Percentiles rank a stretch among this genome's conserved stretches.
phyloP scores from a whole-genome alignment of 2,888 invertebrate species.

The Scaptomyza polygonia region DNA sequence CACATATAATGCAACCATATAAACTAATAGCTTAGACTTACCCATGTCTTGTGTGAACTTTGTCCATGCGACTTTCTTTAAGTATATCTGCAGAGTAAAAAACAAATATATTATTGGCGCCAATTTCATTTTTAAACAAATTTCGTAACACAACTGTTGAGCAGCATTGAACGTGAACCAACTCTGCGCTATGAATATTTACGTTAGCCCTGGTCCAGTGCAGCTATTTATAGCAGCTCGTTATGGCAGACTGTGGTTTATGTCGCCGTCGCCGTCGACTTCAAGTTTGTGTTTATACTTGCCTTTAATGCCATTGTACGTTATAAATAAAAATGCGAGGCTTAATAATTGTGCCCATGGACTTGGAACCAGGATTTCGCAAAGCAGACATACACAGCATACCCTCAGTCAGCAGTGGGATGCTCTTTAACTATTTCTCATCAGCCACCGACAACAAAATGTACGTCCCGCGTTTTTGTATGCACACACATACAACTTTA shows the following conservation, averaged over 20 bases:
- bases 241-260: conserved; percentile 7
- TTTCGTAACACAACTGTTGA: conserved; percentile 30
- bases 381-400: conserved; percentile 81
- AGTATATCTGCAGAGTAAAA: conserved; percentile 76
- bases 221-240: conserved; percentile 42
- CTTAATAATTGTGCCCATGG: conserved; percentile 75
- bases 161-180: conserved; percentile 9
- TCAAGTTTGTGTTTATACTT: neutral
- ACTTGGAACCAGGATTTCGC: conserved; percentile 81
- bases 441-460: conserved; percentile 38
- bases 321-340: conserved; percentile 43
- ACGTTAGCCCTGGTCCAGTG: conserved; percentile 25
- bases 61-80: conserved; percentile 83
- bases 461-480: conserved; percentile 31
- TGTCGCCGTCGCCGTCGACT: neutral
- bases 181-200: conserved; percentile 3
- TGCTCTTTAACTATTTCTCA: conserved; percentile 80
- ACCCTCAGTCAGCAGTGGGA: conserved; percentile 76
- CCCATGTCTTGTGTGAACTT: conserved; percentile 84
- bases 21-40: conserved; percentile 59
- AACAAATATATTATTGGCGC: conserved; percentile 29
- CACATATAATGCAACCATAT: neutral
- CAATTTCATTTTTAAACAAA: neutral
- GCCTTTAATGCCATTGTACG: conserved; percentile 15
- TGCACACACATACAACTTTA: neutral